phyloP scores from a whole-genome alignment of 2,797 vertebrate genomes.

The Pangasius krempfi region DNA sequence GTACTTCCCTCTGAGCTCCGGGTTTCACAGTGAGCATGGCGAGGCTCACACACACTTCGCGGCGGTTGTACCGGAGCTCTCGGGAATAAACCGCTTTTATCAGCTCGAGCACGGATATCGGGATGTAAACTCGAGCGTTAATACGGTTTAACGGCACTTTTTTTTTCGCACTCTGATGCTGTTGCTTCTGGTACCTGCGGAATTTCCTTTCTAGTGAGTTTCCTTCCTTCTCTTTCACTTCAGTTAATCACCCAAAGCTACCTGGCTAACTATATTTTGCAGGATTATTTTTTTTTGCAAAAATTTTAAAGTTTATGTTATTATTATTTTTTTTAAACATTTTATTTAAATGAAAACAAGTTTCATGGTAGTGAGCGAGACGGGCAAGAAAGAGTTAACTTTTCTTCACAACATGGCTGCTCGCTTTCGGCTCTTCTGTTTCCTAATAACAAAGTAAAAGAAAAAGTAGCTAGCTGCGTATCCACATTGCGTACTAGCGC shows the following conservation, averaged over 20 bases:
- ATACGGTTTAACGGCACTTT: not conserved
- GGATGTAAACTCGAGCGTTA: not conserved
- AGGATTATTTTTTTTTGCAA: too few relatives aligned
- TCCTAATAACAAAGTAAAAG: not conserved
- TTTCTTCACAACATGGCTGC: constrained; percentile 51
- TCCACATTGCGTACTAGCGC: not conserved
- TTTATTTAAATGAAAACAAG: not conserved
- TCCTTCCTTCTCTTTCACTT: not conserved
- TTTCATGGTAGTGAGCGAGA: not conserved
- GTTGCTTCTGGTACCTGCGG: constrained; percentile 27
- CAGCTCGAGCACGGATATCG: not conserved
- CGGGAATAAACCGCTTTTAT: not conserved
- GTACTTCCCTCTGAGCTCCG: constrained; percentile 5
- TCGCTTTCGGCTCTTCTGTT: constrained; percentile 17
- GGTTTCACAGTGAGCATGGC: constrained; percentile 22
- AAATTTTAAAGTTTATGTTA: not conserved
- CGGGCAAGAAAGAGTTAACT: constrained; percentile 25
- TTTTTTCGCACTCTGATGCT: not conserved
- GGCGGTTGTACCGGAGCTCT: not conserved
- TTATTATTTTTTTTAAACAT: not conserved
- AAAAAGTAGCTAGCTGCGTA: not conserved
- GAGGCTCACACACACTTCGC: not conserved
- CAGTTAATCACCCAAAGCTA: not conserved
- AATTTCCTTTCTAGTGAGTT: constrained; percentile 49
- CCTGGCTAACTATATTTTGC: not conserved